Conservation (phyloP, 2,797 vertebrate species). For the Yasuhikotakia modesta region DNA sequence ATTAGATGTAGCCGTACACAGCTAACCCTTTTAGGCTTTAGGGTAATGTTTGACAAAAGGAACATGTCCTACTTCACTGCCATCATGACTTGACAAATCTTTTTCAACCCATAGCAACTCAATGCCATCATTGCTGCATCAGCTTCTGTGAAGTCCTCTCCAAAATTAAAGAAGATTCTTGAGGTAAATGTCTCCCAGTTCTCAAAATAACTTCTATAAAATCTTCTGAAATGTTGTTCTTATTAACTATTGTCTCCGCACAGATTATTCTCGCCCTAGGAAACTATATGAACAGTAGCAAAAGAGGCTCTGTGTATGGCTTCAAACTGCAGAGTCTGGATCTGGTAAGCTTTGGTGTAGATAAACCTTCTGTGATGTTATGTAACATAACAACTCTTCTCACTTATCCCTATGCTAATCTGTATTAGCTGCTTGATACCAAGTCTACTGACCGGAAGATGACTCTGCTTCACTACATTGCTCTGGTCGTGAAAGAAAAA, state of each 20-base stretch:
- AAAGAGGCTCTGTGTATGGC: slow-evolving; percentile 93
- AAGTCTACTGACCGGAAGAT: slow-evolving; percentile 97
- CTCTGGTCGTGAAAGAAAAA: slow-evolving; percentile 92
- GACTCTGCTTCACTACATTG: slow-evolving; percentile 95
- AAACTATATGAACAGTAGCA: slow-evolving; percentile 99
- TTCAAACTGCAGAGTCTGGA: slow-evolving; percentile 97
- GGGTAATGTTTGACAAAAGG: too few relatives aligned
- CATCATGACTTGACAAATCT: neutral
- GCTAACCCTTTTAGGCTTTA: too few relatives aligned
- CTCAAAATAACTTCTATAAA: neutral
- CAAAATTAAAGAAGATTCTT: slow-evolving; percentile 91
- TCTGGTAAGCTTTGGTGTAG: slow-evolving; percentile 78
- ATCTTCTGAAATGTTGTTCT: neutral
- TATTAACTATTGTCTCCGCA: slow-evolving; percentile 16
- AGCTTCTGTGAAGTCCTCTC: slow-evolving; percentile 90
- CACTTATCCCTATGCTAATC: neutral
- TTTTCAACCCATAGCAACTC: slow-evolving; percentile 79
- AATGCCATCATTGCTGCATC: slow-evolving; percentile 93
- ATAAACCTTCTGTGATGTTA: neutral
- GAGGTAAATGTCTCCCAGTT: slow-evolving; percentile 76
- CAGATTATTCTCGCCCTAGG: slow-evolving; percentile 95
- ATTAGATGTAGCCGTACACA: too few relatives aligned
- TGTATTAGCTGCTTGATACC: slow-evolving; percentile 89
- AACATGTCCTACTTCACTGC: neutral
- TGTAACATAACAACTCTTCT: neutral